Evolutionary conservation across 2,113 vertebrate species (phyloP).

Genomic region (Lanius ludovicianus): DNA sequence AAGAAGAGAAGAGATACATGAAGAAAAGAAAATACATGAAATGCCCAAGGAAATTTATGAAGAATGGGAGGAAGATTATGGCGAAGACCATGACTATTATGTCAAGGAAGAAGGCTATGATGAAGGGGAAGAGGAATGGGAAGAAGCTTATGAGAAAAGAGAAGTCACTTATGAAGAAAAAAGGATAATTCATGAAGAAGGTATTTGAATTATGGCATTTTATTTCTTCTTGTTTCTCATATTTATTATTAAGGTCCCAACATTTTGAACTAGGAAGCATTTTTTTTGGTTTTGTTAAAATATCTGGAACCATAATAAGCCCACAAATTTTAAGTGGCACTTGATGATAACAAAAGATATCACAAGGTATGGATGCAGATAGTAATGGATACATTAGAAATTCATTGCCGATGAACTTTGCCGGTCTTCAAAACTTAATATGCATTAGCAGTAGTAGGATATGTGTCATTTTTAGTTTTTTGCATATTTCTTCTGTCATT

Average conservation of each 20-base stretch:
- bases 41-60: conserved; percentile 65
- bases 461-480: not conserved
- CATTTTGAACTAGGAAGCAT: not conserved
- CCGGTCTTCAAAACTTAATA: not conserved
- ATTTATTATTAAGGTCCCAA: not conserved
- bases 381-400: not conserved
- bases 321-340: not conserved
- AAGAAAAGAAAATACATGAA: conserved; percentile 60
- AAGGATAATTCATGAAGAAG: conserved; percentile 71
- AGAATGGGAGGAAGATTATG: conserved; percentile 79
- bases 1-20: conserved; percentile 72
- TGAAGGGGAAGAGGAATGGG: conserved; percentile 69
- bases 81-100: conserved; percentile 76
- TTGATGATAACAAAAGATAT: not conserved
- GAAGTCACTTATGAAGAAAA: conserved; percentile 71
- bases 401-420: not conserved
- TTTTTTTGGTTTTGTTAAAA: not conserved
- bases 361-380: not conserved
- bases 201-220: conserved; percentile 19
- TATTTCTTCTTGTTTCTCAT: not conserved
- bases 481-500: not conserved
- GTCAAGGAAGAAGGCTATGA: conserved; percentile 74
- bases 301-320: not conserved
- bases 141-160: conserved; percentile 64
- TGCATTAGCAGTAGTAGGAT: not conserved